A percentile compares a stretch with the other conserved stretches of the same genome.
Evolutionary conservation across 2,797 vertebrate genomes (phyloP).

Genomic region (Smutsia temminckii): DNA sequence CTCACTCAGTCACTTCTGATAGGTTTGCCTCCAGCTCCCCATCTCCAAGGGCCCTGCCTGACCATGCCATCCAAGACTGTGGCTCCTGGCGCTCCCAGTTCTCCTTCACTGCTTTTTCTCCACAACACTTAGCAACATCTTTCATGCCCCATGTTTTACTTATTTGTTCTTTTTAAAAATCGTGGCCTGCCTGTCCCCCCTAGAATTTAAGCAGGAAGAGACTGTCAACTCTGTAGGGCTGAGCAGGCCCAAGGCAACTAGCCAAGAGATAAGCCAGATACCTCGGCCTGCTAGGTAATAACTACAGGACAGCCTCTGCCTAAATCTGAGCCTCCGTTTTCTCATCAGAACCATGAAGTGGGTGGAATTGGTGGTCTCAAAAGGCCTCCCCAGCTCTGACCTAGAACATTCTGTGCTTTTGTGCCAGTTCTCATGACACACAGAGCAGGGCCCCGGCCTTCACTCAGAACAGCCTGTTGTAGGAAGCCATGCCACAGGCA

Average conservation of each 20-base stretch:
- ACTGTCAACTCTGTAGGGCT: not conserved
- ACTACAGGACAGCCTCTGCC: not conserved
- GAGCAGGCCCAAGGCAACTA: not conserved
- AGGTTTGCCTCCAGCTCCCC: not conserved
- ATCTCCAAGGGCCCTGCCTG: not conserved
- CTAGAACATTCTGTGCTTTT: slow-evolving; percentile 52
- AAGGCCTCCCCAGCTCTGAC: not conserved
- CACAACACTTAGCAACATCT: not conserved
- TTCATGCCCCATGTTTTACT: not conserved
- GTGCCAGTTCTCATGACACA: not conserved
- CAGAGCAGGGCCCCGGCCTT: not conserved
- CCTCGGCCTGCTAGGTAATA: not conserved
- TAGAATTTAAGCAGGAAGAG: slow-evolving; percentile 32
- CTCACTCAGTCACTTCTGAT: not conserved
- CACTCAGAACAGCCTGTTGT: not conserved
- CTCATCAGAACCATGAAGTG: not conserved
- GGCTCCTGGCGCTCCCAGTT: not conserved
- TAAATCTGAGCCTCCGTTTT: not conserved
- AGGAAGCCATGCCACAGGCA: not conserved
- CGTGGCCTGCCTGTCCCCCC: not conserved
- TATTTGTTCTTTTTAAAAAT: not conserved
- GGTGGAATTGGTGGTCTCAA: not conserved
- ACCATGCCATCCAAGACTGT: not conserved
- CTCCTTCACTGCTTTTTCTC: not conserved
- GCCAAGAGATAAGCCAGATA: slow-evolving; percentile 37